Evolutionary conservation across 2,888 invertebrate species (phyloP).

Genomic region (Leucophora obtusa): DNA sequence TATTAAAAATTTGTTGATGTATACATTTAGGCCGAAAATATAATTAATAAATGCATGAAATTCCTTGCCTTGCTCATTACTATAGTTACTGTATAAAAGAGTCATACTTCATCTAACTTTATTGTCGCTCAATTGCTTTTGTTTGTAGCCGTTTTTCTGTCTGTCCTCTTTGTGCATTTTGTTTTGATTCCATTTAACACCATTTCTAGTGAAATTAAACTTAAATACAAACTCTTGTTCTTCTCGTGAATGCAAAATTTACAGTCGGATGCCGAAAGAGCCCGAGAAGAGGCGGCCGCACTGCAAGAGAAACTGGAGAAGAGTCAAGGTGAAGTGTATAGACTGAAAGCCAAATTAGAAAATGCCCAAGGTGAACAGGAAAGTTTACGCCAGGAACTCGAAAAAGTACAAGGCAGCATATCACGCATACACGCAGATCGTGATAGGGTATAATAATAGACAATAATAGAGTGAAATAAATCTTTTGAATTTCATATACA

Average conservation of each 20-base stretch:
- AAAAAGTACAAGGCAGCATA: conserved; percentile 89
- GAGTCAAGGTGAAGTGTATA: conserved; percentile 96
- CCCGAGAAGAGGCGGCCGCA: conserved; percentile 88
- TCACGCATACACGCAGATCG: conserved; percentile 92
- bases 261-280: conserved; percentile 89
- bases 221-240: conserved; percentile 39
- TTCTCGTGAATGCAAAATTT: conserved; percentile 32
- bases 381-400: conserved; percentile 94
- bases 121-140: conserved; percentile 58
- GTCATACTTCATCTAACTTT: conserved; percentile 35
- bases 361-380: conserved; percentile 97
- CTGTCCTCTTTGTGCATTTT: conserved; percentile 61
- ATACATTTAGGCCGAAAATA: too few species aligned
- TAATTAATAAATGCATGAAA: too few species aligned
- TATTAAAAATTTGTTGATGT: too few species aligned
- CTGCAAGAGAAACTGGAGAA: conserved; percentile 95
- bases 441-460: conserved; percentile 82
- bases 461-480: not conserved
- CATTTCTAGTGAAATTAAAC: conserved; percentile 33
- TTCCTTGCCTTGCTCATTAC: conserved; percentile 17
- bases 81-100: conserved; percentile 14
- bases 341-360: conserved; percentile 94
- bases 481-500: not conserved
- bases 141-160: conserved; percentile 59
- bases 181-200: conserved; percentile 31